phyloP scores from a whole-genome alignment of 1,140 invertebrate genomes.

The Oreohelix idahoensis region DNA sequence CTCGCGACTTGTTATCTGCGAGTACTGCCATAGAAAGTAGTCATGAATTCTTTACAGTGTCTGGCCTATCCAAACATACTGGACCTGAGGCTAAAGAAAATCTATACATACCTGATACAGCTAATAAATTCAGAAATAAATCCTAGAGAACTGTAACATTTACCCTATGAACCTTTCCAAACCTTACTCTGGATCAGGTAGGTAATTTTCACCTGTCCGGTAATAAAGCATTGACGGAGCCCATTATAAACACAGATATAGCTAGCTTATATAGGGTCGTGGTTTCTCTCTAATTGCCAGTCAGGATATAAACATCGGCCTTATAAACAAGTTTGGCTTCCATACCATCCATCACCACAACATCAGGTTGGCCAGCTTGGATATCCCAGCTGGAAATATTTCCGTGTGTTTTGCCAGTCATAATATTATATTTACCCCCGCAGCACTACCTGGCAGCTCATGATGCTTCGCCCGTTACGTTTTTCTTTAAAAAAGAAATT shows the following conservation, averaged over 20 bases:
- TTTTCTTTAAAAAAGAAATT: too few species aligned
- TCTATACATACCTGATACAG: too few species aligned
- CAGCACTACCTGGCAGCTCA: background rate
- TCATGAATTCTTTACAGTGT: too few species aligned
- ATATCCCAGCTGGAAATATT: background rate
- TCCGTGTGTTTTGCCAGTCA: background rate
- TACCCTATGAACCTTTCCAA: background rate
- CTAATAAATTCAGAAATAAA: background rate
- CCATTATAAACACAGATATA: conserved; percentile 21
- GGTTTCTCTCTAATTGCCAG: conserved; percentile 6
- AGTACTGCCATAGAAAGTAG: too few species aligned
- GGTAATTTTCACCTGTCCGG: background rate
- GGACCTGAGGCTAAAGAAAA: too few species aligned
- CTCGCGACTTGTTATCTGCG: too few species aligned
- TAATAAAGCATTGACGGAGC: background rate
- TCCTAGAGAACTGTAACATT: background rate
- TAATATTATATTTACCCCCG: background rate
- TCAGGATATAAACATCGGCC: background rate
- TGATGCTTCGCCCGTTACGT: too few species aligned
- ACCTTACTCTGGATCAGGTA: background rate
- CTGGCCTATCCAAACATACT: too few species aligned
- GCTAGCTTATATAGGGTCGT: background rate
- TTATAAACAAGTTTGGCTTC: background rate
- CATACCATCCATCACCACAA: background rate
- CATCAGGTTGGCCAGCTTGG: background rate